Base-by-base conservation (phyloP, 2,113 vertebrate genomes). In the Suncus etruscus region DNA sequence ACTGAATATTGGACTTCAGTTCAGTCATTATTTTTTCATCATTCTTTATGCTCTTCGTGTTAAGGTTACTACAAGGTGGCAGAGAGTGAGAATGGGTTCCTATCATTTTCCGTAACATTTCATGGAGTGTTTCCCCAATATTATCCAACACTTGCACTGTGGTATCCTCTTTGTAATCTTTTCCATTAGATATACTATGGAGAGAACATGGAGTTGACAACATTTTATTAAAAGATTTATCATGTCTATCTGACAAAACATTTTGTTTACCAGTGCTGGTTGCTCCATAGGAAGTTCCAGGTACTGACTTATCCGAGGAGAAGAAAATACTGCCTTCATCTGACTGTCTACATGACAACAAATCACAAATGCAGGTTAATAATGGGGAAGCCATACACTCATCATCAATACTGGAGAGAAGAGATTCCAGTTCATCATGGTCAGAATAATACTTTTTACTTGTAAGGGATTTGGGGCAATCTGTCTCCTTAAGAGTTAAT, bases 301-400 rank as follows among this genome's bases (percentile, higher is more conserved):
- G 29, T 8, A 6, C 31, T 75, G 39, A 5, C 16, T 74, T 74
- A 31, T 78, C 80, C 22, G 83, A 32, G 81, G 50, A 18, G 2
- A 76, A 11, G 85, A 29, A 45, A 72, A 7, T 10, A 81, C 6
- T 61, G 27, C 48, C 69, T 69, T 87, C 39, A 72, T 91, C 45
- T 75, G 83, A 72, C 79, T 73, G 91, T 75, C 15, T 45, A 87
- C 47, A 58, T 86, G 77, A 86, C 81, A 96, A 16, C 4, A 95
- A 81, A 11, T 96, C 93, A 81, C 32, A 96, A 82, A 97, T 96
- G 25, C 50, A 95, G 31, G 88, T 83, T 61, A 97, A 29, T 68
- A 97, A 82, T 27, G 96, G 93, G 77, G 90, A 95, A 63, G 45
- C 45, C 45, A 48, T 73, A 54, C 75, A 16, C 6, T 96, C 82